Conservation (phyloP, 2,888 invertebrate species). For the Polyploca ridens region DNA sequence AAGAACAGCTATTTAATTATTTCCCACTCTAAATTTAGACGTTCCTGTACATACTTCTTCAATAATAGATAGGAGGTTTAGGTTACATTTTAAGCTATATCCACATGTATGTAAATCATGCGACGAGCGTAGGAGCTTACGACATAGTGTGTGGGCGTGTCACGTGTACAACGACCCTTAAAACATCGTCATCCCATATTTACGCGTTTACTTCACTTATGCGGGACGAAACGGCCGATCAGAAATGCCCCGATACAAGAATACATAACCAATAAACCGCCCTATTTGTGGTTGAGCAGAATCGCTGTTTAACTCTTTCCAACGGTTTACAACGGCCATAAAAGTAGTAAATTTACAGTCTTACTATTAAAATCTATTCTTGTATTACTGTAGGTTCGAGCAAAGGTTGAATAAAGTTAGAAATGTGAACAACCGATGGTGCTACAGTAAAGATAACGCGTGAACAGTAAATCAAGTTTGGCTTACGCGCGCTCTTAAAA, state of each 20-base stretch:
- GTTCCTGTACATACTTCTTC: no score
- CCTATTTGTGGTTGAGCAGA: conserved; percentile 69
- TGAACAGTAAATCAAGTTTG: background rate
- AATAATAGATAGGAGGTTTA: no score
- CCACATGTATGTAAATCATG: background rate
- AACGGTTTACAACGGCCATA: conserved; percentile 65
- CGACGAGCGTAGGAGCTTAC: conserved; percentile 8
- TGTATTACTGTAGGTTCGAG: conserved; percentile 30
- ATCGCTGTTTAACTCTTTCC: conserved; percentile 72
- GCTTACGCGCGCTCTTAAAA: background rate
- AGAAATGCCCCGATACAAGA: conserved; percentile 20
- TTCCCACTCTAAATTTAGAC: no score
- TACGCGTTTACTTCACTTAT: conserved; percentile 14
- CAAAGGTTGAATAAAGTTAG: conserved; percentile 29
- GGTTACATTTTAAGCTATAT: conserved; percentile 2
- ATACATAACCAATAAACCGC: conserved; percentile 47
- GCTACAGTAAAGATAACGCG: background rate
- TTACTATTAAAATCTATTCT: conserved; percentile 65
- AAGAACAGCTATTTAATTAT: no score
- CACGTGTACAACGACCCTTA: conserved; percentile 16
- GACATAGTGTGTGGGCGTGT: conserved; percentile 11
- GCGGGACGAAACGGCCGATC: conserved; percentile 10
- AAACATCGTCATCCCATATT: conserved; percentile 14
- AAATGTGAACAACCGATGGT: conserved; percentile 11
- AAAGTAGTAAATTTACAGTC: conserved; percentile 66